Conservation (phyloP, 2,797 vertebrate genomes). For the Enteromius thamalakanensis region DNA sequence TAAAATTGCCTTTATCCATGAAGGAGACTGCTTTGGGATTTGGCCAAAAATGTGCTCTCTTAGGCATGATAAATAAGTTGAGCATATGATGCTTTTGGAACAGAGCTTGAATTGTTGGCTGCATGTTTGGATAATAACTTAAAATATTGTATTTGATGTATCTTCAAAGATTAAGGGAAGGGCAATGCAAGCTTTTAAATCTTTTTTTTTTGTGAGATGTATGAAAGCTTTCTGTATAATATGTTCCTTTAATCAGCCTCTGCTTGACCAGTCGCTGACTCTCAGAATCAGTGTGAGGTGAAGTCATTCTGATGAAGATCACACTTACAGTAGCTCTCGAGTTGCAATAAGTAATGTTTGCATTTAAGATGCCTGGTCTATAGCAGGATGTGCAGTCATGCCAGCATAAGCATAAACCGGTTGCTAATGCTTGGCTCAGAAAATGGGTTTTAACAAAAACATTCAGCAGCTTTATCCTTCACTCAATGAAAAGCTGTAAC, state of each 20-base stretch:
- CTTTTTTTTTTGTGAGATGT: background rate
- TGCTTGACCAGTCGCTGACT: background rate
- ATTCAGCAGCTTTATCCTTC: background rate
- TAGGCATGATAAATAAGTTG: background rate
- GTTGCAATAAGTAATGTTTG: constrained; percentile 12
- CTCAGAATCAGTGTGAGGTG: background rate
- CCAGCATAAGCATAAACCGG: constrained; percentile 13
- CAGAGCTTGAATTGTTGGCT: background rate
- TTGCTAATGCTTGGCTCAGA: constrained; percentile 11
- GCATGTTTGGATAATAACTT: background rate
- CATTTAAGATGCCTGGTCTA: constrained; percentile 2
- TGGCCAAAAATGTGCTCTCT: background rate
- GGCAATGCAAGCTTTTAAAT: background rate
- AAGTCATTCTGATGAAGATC: background rate
- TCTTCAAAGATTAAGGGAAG: background rate
- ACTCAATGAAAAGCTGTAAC: background rate
- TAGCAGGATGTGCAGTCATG: constrained; percentile 20
- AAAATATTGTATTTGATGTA: constrained; percentile 1
- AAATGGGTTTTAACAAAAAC: constrained; percentile 19
- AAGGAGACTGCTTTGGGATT: background rate
- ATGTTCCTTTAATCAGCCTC: constrained; percentile 21
- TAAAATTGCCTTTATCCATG: background rate
- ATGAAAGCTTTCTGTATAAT: background rate
- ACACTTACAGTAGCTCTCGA: constrained; percentile 12
- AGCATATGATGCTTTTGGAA: background rate